Base-by-base conservation (phyloP, 2,888 invertebrate genomes). In the Drosophila algonquin region DNA sequence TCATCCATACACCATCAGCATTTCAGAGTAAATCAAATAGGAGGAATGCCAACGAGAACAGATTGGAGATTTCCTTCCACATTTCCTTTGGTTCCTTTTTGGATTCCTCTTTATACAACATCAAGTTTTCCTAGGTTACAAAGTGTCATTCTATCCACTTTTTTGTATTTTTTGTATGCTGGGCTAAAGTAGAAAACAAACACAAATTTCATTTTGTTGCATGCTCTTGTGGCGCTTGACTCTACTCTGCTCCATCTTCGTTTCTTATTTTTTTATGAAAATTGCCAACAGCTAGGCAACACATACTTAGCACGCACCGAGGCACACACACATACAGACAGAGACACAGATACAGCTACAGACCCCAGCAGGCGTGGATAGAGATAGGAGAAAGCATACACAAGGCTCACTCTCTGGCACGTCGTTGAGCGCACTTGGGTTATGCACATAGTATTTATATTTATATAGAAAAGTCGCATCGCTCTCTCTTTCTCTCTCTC, bases 401-500 rank as follows among this genome's bases (percentile, higher is more conserved):
- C 50, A 70, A 70, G 48, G 50, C 46, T 48, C 12, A 48, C 18
- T 24, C 32, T 50, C 16, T 52, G 64, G 64, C 61, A 64, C 56
- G 50, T 48, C 58, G 72, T 59, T 72, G 18, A 53, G 63, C 59
- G 48, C 79, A 82, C 75, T 74, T 82, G 83, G 88, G 86, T 74
- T 82, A 82, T 82, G 80, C 88, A 83, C 88, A 88, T 83, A 83
- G 78, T 83, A 88, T 83, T 84, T 88, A 83, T 84, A 84, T 84
- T 88, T 84, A 88, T 88, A 76, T 74, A 74, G 53, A 16, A 56
- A 48, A 56, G 81, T 84, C 67, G 56, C 51, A 56, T 50, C 48
- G 24, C 35, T 44, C 53, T 21, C 40, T n/a, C 32, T 47, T 1
- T 14, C 63, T 35, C 35, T 35, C 12, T 5, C 12, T 68, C 59